Evolutionary conservation across 2,888 invertebrate genomes (phyloP), one percentile per base, ranked within the genome.

Genomic region (Pterostichus niger): DNA sequence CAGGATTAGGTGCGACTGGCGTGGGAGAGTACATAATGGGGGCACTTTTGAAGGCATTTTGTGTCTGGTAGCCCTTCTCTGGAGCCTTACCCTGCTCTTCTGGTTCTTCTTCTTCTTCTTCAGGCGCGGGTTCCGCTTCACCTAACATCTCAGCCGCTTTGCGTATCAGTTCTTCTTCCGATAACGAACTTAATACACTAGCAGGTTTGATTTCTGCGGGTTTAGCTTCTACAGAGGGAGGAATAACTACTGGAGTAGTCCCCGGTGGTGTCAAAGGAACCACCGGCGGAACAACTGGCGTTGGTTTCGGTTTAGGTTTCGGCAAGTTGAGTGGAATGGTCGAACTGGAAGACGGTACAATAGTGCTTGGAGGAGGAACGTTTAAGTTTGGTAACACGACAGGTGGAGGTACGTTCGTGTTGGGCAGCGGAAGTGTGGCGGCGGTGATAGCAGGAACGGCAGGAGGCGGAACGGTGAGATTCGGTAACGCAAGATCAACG

Each of bases 101-200:
- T 13, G 46, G 15, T 13, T 33, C 75, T 17, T 78, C 83, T 13
- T 78, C 83, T 84, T 84, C n/a, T 75, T 84, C 46, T 52, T 13
- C 33, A 44, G 73, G 24, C n/a, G 84, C 85, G 10, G 83, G 85
- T 9, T 87, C 88, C n/a, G 88, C 88, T 49, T 91, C 91, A 0
- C 91, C 91, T 77, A 92, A 87, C 90, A 93, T 92, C 87, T 93
- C 92, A 33, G 91, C 91, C 0, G 92, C 93, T 87, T 92, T 92
- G 84, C 91, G 91, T 33, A 93, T 92, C 44, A 93, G 86, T 85
- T 93, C 93, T 83, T 91, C 90, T 85, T 93, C 93, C 46, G 92
- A 91, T 64, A 93, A 86, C 0, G 91, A 90, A 85, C 92, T 91
- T 44, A 93, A 86, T 3, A 92, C 91, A 84, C 91, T 91, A 82